Evolutionary conservation across 1,140 invertebrate species (phyloP).

Genomic region (Cherax destructor): DNA sequence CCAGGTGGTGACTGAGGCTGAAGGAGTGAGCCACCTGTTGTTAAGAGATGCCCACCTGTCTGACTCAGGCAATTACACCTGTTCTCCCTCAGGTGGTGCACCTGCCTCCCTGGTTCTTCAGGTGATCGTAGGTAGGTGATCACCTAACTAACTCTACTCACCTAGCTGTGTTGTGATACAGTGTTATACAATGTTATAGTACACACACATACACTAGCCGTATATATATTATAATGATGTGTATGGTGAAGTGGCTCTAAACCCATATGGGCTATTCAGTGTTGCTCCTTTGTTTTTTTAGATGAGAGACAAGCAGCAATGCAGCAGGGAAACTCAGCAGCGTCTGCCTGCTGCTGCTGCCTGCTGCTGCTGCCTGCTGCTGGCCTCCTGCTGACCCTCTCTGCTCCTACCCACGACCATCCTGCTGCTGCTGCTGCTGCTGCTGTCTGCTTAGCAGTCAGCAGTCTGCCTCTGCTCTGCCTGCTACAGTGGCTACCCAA

Average conservation of each 20-base stretch:
- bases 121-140: constrained; percentile 65
- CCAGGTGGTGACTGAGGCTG: not conserved
- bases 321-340: constrained; percentile 26
- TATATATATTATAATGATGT: too few relatives aligned
- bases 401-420: not conserved
- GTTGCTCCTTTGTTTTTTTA: not conserved
- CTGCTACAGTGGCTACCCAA: not conserved
- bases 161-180: too few relatives aligned
- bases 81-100: constrained; percentile 64
- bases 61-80: constrained; percentile 70
- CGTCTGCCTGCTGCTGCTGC: too few relatives aligned
- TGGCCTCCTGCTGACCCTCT: not conserved
- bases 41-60: not conserved
- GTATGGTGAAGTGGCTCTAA: too few relatives aligned
- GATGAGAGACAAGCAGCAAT: constrained; percentile 22
- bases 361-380: too few relatives aligned
- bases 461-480: not conserved
- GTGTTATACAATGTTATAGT: too few relatives aligned
- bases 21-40: constrained; percentile 39
- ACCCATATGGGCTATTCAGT: too few relatives aligned
- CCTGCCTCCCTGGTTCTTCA: constrained; percentile 60
- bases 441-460: not conserved
- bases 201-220: too few relatives aligned
- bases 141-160: too few relatives aligned
- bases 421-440: not conserved